phyloP scores from a whole-genome alignment of 1,140 invertebrate species.

The Panulirus ornatus region DNA sequence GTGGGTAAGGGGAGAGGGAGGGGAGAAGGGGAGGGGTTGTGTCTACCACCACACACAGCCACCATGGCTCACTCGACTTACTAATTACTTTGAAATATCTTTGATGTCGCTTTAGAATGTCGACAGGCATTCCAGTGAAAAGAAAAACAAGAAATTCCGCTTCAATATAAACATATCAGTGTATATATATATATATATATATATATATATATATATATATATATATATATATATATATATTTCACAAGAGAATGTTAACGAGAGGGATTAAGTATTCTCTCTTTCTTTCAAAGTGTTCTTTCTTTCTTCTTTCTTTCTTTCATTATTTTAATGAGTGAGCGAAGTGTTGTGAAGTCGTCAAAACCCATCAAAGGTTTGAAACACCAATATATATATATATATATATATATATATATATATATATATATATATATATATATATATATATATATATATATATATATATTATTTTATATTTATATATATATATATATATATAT shows the following conservation, averaged over 20 bases:
- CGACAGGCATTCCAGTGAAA: conserved; percentile 9
- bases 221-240: conserved; percentile 9
- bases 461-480: not conserved
- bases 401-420: not conserved
- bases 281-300: no score
- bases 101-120: conserved; percentile 63
- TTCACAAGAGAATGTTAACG: not conserved
- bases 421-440: not conserved
- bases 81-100: conserved; percentile 67
- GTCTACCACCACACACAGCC: conserved; percentile 26
- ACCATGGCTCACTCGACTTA: conserved; percentile 36
- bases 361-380: no score
- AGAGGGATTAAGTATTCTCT: not conserved
- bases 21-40: not conserved
- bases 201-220: not conserved
- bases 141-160: no score
- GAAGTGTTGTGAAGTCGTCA: no score
- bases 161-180: conserved; percentile 40
- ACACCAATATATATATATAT: not conserved
- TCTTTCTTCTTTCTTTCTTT: no score
- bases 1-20: not conserved
- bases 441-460: not conserved
- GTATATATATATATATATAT: not conserved
- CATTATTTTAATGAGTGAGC: no score
- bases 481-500: conserved; percentile 3